Evolutionary conservation across 2,888 invertebrate species (phyloP), one percentile per base, ranked within the genome.

Genomic region (Magallana nippona): DNA sequence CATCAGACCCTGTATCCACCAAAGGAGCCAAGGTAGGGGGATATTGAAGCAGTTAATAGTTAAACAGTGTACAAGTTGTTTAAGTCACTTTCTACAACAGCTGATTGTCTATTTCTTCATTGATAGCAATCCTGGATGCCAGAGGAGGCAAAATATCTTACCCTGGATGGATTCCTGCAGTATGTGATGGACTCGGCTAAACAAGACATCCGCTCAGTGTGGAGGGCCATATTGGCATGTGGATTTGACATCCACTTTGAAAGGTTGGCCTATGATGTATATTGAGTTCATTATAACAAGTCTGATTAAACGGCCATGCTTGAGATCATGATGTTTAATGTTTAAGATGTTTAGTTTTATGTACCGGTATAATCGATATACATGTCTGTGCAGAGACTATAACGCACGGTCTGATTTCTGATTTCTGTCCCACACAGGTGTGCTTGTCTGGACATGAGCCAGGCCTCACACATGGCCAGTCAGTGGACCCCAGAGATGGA

Each of bases 401-500:
- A 44, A 44, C 10, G 5, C 44, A 44, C 8, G 5, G 8, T 44
- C 44, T 44, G 44, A 44, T 44, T 44, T 44, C 44, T 17, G 32
- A 17, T 71, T 13, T 63, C 22, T 3, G 27, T 44, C 44, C 32
- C 27, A 81, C 85, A 10, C 86, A 93, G 94, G 86, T 93, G 92
- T 89, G 86, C 91, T 0, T 93, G 93, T 88, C 87, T 92, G 22
- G 93, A 94, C 86, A 85, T 88, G 78, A 89, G 87, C 60, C 93
- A 93, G 87, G 93, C 93, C 19, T 90, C 90, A 79, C 91, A 92
- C 87, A 92, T 94, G 92, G 89, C 91, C 71, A 83, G 89, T 77
- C 92, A 91, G 87, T 94, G 94, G 94, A 91, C 91, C 11, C 78
- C 89, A 27, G 93, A 94, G 79, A 93, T 92, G 92, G 93, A 94